Evolutionary conservation across 1,140 invertebrate species (phyloP).

Genomic region (Penaeus vannamei): DNA sequence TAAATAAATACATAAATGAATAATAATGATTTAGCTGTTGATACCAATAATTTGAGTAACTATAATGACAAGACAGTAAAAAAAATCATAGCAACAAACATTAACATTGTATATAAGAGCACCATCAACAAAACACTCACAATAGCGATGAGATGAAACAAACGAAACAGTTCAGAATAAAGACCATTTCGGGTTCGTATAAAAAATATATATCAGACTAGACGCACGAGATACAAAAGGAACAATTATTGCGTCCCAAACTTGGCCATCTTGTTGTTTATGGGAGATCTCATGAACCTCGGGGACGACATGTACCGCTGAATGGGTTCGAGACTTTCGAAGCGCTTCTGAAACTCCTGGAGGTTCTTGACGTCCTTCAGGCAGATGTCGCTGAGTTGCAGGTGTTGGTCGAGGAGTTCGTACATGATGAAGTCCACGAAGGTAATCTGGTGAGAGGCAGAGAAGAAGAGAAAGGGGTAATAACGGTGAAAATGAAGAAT

Average conservation of each 20-base stretch:
- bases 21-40: too few species aligned
- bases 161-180: too few species aligned
- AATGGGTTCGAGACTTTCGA: slow-evolving; percentile 71
- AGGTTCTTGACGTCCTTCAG: slow-evolving; percentile 71
- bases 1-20: too few species aligned
- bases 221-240: too few species aligned
- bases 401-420: slow-evolving; percentile 73
- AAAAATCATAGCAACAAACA: too few species aligned
- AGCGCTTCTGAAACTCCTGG: slow-evolving; percentile 71
- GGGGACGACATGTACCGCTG: slow-evolving; percentile 71
- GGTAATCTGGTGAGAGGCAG: slow-evolving; percentile 68
- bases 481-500: background rate
- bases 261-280: slow-evolving; percentile 71
- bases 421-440: slow-evolving; percentile 75
- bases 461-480: background rate
- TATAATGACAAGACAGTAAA: too few species aligned
- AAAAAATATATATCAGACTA: too few species aligned
- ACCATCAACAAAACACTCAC: too few species aligned
- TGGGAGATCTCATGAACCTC: slow-evolving; percentile 70
- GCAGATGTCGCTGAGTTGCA: slow-evolving; percentile 70
- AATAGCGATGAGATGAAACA: too few species aligned
- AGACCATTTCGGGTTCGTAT: too few species aligned
- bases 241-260: slow-evolving; percentile 66
- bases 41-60: too few species aligned
- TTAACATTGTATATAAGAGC: too few species aligned